Percentiles rank a stretch among this genome's conserved stretches.
phyloP scores from a whole-genome alignment of 2,797 vertebrate species.

The Chelidonichthys spinosus region DNA sequence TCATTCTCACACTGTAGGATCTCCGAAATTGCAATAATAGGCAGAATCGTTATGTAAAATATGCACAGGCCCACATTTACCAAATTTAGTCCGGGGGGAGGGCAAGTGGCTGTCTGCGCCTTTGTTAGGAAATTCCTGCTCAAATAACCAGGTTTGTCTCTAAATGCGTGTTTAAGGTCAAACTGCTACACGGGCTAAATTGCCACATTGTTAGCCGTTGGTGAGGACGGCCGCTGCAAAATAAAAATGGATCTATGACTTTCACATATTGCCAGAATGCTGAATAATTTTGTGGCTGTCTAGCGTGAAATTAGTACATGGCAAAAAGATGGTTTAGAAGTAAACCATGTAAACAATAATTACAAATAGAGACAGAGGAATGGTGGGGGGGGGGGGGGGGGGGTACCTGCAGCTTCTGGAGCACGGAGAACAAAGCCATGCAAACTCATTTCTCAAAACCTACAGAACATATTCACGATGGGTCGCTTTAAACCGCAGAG shows the following conservation, averaged over 20 bases:
- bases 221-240: conserved; percentile 16
- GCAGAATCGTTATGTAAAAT: conserved; percentile 76
- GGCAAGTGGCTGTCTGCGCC: conserved; percentile 50
- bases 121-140: conserved; percentile 71
- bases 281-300: conserved; percentile 71
- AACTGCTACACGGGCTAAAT: conserved; percentile 60
- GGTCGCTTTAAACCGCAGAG: conserved; percentile 10
- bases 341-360: conserved; percentile 76
- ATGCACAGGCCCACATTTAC: conserved; percentile 73
- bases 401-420: conserved; percentile 40
- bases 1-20: conserved; percentile 74
- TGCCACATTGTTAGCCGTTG: conserved; percentile 56
- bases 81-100: conserved; percentile 71
- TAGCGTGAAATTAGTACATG: conserved; percentile 73
- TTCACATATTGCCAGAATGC: conserved; percentile 58
- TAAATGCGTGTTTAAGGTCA: conserved; percentile 71
- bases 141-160: conserved; percentile 72
- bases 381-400: background rate
- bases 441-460: conserved; percentile 19
- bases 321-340: conserved; percentile 61
- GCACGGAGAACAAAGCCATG: conserved; percentile 15
- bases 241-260: conserved; percentile 59
- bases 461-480: background rate
- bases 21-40: conserved; percentile 78
- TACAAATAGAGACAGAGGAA: conserved; percentile 44